Evolutionary conservation across 1,140 invertebrate species (phyloP), one percentile per base, ranked within the genome.

Genomic region (Zaprionus ghesquierei): DNA sequence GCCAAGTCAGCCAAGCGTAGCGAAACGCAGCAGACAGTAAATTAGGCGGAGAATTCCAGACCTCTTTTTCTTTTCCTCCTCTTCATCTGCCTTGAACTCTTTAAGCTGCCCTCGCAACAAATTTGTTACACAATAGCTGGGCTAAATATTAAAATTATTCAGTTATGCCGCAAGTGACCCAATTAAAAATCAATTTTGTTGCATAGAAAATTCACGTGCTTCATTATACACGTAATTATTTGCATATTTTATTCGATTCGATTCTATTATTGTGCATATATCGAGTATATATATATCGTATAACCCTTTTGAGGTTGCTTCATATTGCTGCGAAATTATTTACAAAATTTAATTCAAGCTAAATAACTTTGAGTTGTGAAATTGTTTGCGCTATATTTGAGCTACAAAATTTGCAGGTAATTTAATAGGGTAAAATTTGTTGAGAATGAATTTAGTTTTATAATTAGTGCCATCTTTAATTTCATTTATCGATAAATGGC

Each of bases 1-100:
- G 65, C 56, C 59, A 60, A n/a, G n/a, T 54, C 62, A 64, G 41
- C 41, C 68, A 73, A 76, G 61, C 64, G 73, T 54, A 58, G 50
- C 78, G 73, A 80, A 72, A 58, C 66, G 54, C 61, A 50, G 5
- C 68, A 70, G 18, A 38, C 23, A 51, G 15, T 22, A 25, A 50
- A 49, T 27, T 22, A 15, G 22, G 22, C 20, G 29, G 44, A 63
- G 22, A 22, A 49, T n/a, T n/a, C n/a, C n/a, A n/a, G n/a, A 18
- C 25, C 13, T 35, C 13, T 5, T 4, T 0, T 2, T 13, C 13
- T 5, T 5, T 13, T 5, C 13, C 2, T 5, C n/a, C 33, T 10
- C 31, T 10, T 33, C 31, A n/a, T 15, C 6, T 13, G 5, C 31
- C 35, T 20, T 46, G 18, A 46, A 46, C 18, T 46, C 18, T 46